These are phyloP conservation scores for Tethea ocularis DNA, from an alignment of 2,888 invertebrate species.

Conservation along the genomic window DNA sequence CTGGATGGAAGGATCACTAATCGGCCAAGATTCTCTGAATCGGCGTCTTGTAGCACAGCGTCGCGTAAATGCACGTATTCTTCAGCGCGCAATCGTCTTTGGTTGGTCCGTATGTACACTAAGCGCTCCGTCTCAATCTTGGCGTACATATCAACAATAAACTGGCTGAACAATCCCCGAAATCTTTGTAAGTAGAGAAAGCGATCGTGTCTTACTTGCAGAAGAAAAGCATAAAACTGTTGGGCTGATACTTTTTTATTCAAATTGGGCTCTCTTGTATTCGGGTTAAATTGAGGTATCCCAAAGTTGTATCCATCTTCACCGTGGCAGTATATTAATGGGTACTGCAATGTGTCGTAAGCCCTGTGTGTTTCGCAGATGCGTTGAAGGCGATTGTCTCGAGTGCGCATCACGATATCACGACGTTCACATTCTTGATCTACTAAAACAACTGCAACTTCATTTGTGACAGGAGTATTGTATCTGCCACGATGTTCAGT, in stretches of 20 bases:
- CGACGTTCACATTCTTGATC: conserved; percentile 22
- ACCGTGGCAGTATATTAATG: conserved; percentile 26
- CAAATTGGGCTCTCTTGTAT: too few species aligned
- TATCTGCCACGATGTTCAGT: conserved; percentile 21
- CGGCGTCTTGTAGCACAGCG: conserved; percentile 22
- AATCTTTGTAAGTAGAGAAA: background rate
- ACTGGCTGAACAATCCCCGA: background rate
- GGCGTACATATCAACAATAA: conserved; percentile 23
- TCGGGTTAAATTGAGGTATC: conserved; percentile 11
- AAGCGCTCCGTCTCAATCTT: conserved; percentile 26
- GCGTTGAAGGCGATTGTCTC: conserved; percentile 18
- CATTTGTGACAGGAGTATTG: conserved; percentile 25
- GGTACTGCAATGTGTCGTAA: conserved; percentile 32
- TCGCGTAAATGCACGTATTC: conserved; percentile 30
- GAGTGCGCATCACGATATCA: conserved; percentile 22
- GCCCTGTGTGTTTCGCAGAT: conserved; percentile 25
- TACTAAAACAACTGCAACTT: conserved; percentile 28
- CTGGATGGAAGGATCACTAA: conserved; percentile 31
- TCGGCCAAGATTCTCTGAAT: conserved; percentile 17
- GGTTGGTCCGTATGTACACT: conserved; percentile 21
- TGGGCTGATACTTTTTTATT: background rate
- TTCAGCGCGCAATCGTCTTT: conserved; percentile 21
- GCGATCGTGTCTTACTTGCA: background rate
- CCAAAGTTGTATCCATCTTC: conserved; percentile 31
- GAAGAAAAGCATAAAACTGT: background rate